Percentiles rank a stretch among this genome's conserved stretches.
phyloP scores from a whole-genome alignment of 1,140 invertebrate species.

The Asobara japonica region DNA sequence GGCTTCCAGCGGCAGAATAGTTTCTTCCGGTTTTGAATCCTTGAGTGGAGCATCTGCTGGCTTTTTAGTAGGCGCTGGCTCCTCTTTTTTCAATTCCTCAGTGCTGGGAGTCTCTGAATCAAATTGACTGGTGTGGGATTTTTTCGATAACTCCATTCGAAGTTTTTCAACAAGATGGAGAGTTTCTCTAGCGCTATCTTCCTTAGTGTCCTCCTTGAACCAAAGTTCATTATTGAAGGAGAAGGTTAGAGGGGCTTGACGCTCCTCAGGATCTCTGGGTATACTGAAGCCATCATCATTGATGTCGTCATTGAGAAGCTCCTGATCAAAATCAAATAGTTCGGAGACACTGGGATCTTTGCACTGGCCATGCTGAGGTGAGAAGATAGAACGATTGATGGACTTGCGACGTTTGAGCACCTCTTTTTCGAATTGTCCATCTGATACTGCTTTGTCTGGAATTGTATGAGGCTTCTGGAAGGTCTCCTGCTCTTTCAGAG shows the following conservation, averaged over 20 bases:
- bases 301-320: constrained; percentile 72
- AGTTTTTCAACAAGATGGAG: constrained; percentile 82
- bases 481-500: neutral
- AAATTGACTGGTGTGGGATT: constrained; percentile 67
- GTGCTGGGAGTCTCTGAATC: constrained; percentile 55
- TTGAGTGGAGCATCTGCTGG: neutral
- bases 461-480: constrained; percentile 29
- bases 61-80: constrained; percentile 35
- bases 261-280: constrained; percentile 70
- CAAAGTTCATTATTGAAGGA: constrained; percentile 74
- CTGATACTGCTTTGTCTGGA: constrained; percentile 15
- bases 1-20: neutral
- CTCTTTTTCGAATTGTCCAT: constrained; percentile 49
- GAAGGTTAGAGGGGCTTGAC: constrained; percentile 70
- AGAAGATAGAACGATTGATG: constrained; percentile 74
- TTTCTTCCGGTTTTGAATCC: neutral
- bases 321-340: constrained; percentile 75
- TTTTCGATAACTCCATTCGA: constrained; percentile 74
- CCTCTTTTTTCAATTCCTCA: constrained; percentile 52
- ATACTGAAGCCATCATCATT: constrained; percentile 73
- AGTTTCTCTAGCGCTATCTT: constrained; percentile 79
- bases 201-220: constrained; percentile 83
- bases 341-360: constrained; percentile 72
- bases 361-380: constrained; percentile 70
- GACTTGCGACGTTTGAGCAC: constrained; percentile 55